phyloP scores from a whole-genome alignment of 1,140 invertebrate genomes.

The Armadillidium nasatum region DNA sequence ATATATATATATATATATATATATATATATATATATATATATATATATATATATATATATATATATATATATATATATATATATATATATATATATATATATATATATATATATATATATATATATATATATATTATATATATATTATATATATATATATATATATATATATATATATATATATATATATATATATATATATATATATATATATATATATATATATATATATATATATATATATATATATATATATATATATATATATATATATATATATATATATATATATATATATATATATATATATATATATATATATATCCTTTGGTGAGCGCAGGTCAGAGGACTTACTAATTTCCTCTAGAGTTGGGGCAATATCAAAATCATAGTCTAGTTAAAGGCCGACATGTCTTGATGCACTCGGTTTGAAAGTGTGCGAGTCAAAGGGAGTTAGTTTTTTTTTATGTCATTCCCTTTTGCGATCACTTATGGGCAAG shows the following conservation, averaged over 20 bases:
- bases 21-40: neutral
- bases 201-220: conserved; percentile 16
- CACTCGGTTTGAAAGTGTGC: too few relatives aligned
- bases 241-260: conserved; percentile 11
- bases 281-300: conserved; percentile 27
- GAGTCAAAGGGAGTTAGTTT: too few relatives aligned
- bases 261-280: conserved; percentile 20
- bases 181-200: conserved; percentile 16
- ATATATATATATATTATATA: too few relatives aligned
- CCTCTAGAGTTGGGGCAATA: too few relatives aligned
- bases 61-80: conserved; percentile 12
- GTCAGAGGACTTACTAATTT: too few relatives aligned
- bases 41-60: conserved; percentile 12
- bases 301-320: conserved; percentile 20
- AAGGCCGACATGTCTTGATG: too few relatives aligned
- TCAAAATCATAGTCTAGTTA: too few relatives aligned
- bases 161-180: conserved; percentile 9
- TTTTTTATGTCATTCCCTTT: too few relatives aligned
- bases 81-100: conserved; percentile 8
- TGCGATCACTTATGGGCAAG: too few relatives aligned
- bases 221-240: conserved; percentile 8
- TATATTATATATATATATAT: neutral
- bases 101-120: too few relatives aligned
- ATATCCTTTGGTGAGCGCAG: too few relatives aligned
- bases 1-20: neutral